Percentiles rank a stretch among this genome's conserved stretches.
phyloP scores from a whole-genome alignment of 2,113 vertebrate species.

The Ochotona princeps region DNA sequence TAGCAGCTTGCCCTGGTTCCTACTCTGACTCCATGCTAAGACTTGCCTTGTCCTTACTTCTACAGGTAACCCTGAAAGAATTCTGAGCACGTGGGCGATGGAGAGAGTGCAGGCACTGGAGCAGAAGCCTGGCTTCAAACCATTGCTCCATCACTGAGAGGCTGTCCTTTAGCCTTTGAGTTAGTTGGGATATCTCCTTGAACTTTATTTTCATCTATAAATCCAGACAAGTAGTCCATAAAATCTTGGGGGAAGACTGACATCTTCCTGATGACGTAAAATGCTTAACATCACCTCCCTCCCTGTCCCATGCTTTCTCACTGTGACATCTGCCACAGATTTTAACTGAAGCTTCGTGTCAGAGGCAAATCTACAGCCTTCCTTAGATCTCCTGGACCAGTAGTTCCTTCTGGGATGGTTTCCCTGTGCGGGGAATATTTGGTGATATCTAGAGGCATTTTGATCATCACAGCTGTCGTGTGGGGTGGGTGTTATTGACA shows the following conservation, averaged over 20 bases:
- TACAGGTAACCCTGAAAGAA: not conserved
- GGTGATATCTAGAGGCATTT: not conserved
- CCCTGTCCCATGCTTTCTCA: not conserved
- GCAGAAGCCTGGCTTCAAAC: not conserved
- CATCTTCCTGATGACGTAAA: not conserved
- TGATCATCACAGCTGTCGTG: not conserved
- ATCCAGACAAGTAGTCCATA: not conserved
- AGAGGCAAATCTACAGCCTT: not conserved
- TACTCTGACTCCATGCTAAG: not conserved
- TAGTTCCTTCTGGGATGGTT: not conserved
- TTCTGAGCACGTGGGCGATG: not conserved
- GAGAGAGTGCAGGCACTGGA: not conserved
- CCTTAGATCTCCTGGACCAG: not conserved
- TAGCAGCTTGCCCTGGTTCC: not conserved
- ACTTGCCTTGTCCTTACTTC: not conserved
- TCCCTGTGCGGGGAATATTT: not conserved
- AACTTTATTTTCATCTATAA: not conserved
- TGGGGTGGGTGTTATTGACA: not conserved
- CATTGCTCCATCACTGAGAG: not conserved
- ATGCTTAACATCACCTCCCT: not conserved
- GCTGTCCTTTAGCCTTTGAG: not conserved
- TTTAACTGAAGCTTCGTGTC: not conserved
- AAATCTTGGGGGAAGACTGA: not conserved
- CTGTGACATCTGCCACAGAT: not conserved
- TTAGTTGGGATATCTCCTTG: not conserved